Percentiles rank a stretch among this genome's conserved stretches.
phyloP scores from a whole-genome alignment of 2,888 invertebrate species.

The Timandra comae region DNA sequence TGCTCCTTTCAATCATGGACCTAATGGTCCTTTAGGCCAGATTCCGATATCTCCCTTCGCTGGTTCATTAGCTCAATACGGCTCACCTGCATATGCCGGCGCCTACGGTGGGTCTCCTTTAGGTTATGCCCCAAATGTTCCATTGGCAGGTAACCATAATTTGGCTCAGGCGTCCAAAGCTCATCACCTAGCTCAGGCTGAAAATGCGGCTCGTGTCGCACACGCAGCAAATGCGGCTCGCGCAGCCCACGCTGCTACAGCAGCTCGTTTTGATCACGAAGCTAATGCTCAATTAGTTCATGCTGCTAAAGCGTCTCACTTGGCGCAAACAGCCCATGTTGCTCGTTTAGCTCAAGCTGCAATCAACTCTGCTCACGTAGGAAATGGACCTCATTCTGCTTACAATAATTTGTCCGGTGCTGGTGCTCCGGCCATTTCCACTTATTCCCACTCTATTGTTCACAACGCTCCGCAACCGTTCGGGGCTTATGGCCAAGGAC shows the following conservation, averaged over 20 bases:
- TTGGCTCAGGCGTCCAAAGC: constrained; percentile 14
- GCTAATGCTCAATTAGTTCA: constrained; percentile 14
- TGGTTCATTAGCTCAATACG: too few species aligned
- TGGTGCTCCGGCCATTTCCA: constrained; percentile 17
- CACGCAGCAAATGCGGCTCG: constrained; percentile 15
- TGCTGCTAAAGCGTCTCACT: constrained; percentile 4
- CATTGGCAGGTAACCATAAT: constrained; percentile 12
- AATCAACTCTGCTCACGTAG: constrained; percentile 8
- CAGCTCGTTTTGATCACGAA: constrained; percentile 11
- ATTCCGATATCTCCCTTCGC: too few species aligned
- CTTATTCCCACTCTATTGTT: constrained; percentile 19
- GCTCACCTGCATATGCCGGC: constrained; percentile 1
- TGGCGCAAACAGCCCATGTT: constrained; percentile 6
- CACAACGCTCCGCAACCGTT: constrained; percentile 21
- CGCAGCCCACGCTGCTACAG: constrained; percentile 15
- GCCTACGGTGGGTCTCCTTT: constrained; percentile 9
- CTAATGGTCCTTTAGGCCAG: too few species aligned
- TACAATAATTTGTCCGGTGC: constrained; percentile 6
- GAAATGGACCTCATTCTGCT: constrained; percentile 7
- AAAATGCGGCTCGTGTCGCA: constrained; percentile 15
- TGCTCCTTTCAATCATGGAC: too few species aligned
- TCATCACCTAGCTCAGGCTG: constrained; percentile 22
- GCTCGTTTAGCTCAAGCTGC: constrained; percentile 15
- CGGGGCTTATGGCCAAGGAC: constrained; percentile 6
- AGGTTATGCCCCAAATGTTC: constrained; percentile 15